phyloP scores from a whole-genome alignment of 2,888 invertebrate genomes.

The Tholera decimalis region DNA sequence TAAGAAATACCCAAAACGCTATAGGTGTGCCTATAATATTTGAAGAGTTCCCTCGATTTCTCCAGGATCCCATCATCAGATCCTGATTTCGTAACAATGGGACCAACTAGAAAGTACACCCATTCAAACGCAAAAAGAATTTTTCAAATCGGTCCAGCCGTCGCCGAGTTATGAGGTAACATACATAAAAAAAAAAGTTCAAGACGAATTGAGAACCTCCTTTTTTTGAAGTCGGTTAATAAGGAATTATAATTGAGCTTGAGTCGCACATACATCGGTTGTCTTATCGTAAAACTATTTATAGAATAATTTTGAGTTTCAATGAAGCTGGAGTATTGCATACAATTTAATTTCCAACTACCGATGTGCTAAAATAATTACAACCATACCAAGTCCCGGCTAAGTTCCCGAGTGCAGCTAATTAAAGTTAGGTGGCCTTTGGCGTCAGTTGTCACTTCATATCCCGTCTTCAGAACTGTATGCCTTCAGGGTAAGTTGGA shows the following conservation, averaged over 20 bases:
- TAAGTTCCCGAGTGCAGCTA: conserved; percentile 71
- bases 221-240: too few relatives aligned
- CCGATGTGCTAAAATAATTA: conserved; percentile 57
- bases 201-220: too few relatives aligned
- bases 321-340: conserved; percentile 42
- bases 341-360: conserved; percentile 50
- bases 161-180: too few relatives aligned
- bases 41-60: too few relatives aligned
- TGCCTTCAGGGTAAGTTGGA: conserved; percentile 53
- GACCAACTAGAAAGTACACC: too few relatives aligned
- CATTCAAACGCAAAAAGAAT: too few relatives aligned
- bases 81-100: too few relatives aligned
- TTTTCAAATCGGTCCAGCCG: too few relatives aligned
- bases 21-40: too few relatives aligned
- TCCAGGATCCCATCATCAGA: too few relatives aligned
- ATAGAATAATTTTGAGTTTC: conserved; percentile 39
- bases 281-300: conserved; percentile 44
- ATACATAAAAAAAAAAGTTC: too few relatives aligned
- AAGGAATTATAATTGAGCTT: conserved; percentile 11
- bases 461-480: conserved; percentile 69
- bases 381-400: conserved; percentile 38
- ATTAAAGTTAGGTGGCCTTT: conserved; percentile 80
- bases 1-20: too few relatives aligned
- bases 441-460: conserved; percentile 78
- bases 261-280: conserved; percentile 27